A percentile compares a stretch with the other conserved stretches of the same genome.
Evolutionary conservation across 37 sponge, comb jelly and placozoan genomes (phyloP).

Genomic region (Ianthella basta): DNA sequence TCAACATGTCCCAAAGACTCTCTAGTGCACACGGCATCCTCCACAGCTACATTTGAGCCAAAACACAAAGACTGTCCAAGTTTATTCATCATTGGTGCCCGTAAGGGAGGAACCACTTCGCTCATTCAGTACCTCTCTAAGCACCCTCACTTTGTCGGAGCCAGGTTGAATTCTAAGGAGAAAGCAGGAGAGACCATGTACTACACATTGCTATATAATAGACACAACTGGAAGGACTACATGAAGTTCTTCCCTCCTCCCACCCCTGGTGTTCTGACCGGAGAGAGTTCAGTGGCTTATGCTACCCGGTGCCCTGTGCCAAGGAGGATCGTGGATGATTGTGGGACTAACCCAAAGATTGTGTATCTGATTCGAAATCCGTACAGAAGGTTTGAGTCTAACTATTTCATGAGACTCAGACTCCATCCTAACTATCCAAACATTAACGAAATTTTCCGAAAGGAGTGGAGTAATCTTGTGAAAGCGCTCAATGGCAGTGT

Average conservation of each 20-base stretch:
- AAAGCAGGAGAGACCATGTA: constrained; percentile 76
- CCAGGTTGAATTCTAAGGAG: constrained; percentile 43
- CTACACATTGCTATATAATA: constrained; percentile 47
- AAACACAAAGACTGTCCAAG: constrained; percentile 69
- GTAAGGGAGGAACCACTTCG: constrained; percentile 85
- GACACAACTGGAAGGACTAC: constrained; percentile 58
- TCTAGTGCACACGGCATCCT: not conserved
- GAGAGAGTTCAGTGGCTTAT: constrained; percentile 69
- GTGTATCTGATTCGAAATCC: constrained; percentile 66
- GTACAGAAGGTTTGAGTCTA: constrained; percentile 54
- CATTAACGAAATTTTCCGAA: not conserved
- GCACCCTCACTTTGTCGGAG: constrained; percentile 77
- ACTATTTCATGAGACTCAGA: constrained; percentile 55
- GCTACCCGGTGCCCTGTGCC: constrained; percentile 52
- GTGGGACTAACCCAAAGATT: constrained; percentile 65
- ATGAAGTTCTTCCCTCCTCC: constrained; percentile 31
- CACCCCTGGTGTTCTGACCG: constrained; percentile 40
- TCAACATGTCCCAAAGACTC: constrained; percentile 47
- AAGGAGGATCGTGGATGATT: constrained; percentile 50
- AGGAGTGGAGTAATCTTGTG: constrained; percentile 26
- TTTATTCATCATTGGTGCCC: constrained; percentile 81
- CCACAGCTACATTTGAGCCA: constrained; percentile 16
- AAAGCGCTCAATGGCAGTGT: constrained; percentile 21
- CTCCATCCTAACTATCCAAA: not conserved
- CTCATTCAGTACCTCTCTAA: constrained; percentile 76